Base-by-base conservation (phyloP, 2,888 invertebrate genomes). In the Netelia fuscicornis region DNA sequence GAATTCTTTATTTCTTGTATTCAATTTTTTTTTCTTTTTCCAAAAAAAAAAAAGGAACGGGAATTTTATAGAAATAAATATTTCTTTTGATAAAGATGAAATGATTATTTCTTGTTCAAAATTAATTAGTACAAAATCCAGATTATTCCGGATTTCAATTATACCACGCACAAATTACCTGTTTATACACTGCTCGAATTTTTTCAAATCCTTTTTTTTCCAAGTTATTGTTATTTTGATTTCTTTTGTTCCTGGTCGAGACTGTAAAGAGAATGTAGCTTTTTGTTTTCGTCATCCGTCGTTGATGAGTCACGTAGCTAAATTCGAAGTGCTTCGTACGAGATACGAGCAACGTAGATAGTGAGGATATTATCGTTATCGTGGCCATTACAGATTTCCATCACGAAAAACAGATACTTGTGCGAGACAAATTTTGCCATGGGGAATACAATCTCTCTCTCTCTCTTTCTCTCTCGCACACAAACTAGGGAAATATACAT, bases 311-410 rank as follows among this genome's bases (percentile, higher is more conserved):
- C 48, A 48, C 48, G 48, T 48, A 48, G 17, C 17, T 17, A 48
- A 48, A 1, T 11, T 13, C 13, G 2, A 48, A 48, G 48, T 48
- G 48, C 48, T 48, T 48, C 48, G 48, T 48, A 13, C 0, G 13
- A 11, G 48, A 48, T 13, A 48, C 2, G 48, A 1, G 11, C 13
- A 2, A 48, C 13, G 13, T 48, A 48, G 48, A 48, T 48, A 48
- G 13, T 13, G 48, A 13, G 54, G 17, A 58, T 25, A 54, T 83
- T 64, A 79, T 83, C 72, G 68, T 74, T 70, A 71, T 65, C 71
- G 37, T 10, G 52, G 64, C 65, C 56, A 70, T 58, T 70, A 48
- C 62, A n/a, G 23, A 80, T 80, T 76, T 75, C 13, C 80, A 75
- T 80, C 52, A 75, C 64, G 80, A 70, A 44, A 62, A 78, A 56